Evolutionary conservation across 1,140 invertebrate genomes (phyloP).

Genomic region (Lerema accius): DNA sequence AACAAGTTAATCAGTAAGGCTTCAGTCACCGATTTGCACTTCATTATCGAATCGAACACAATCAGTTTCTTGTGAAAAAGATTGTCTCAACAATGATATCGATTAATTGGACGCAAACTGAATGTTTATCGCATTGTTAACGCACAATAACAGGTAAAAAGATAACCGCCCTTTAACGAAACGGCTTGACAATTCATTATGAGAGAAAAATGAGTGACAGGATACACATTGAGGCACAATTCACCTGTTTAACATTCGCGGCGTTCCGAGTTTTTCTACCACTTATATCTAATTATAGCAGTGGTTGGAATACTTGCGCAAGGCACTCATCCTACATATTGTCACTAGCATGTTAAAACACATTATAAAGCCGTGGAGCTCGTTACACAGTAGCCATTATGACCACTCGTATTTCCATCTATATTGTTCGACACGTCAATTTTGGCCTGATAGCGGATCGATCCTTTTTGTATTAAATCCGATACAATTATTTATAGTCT

Average conservation of each 20-base stretch:
- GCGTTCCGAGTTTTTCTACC: slow-evolving; percentile 16
- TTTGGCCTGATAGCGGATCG: neutral
- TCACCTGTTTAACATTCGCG: slow-evolving; percentile 23
- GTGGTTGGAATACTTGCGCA: slow-evolving; percentile 11
- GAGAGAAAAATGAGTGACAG: slow-evolving; percentile 21
- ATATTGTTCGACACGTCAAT: neutral
- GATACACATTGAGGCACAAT: slow-evolving; percentile 16
- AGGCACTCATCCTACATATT: no score
- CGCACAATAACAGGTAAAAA: slow-evolving; percentile 1
- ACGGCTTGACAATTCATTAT: slow-evolving; percentile 16
- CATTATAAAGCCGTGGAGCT: neutral
- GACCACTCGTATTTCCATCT: neutral
- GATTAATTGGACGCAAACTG: slow-evolving; percentile 11
- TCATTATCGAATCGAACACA: neutral
- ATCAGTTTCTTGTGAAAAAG: no score
- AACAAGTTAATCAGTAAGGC: no score
- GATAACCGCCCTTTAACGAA: slow-evolving; percentile 7
- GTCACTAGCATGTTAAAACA: slow-evolving; percentile 3
- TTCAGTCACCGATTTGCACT: neutral
- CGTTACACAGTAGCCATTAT: neutral
- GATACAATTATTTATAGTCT: no score
- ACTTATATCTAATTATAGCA: slow-evolving; percentile 26
- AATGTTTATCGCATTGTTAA: slow-evolving; percentile 11
- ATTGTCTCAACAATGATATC: no score
- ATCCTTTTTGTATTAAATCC: no score